A percentile compares a stretch with the other conserved stretches of the same genome.
Conservation (phyloP, 1,140 invertebrate species). For the Drosophila dunni region DNA sequence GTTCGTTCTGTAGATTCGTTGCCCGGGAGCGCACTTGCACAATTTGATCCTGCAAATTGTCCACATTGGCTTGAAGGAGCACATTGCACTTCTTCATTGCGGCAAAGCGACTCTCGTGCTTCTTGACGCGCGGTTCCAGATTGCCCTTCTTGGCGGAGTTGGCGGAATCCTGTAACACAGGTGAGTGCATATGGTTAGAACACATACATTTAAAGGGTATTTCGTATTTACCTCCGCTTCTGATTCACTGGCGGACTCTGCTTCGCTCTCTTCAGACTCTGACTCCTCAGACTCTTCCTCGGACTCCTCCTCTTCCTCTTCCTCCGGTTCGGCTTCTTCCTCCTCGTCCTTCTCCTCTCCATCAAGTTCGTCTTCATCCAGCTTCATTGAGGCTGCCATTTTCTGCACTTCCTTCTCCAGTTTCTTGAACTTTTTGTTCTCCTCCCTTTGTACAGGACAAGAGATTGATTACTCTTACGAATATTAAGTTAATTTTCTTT, state of each 20-base stretch:
- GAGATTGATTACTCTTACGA: too few relatives aligned
- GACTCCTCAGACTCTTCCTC: slow-evolving; percentile 89
- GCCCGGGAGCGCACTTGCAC: slow-evolving; percentile 92
- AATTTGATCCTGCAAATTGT: slow-evolving; percentile 93
- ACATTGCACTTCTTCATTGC: slow-evolving; percentile 94
- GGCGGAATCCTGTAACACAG: slow-evolving; percentile 86
- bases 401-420: slow-evolving; percentile 95
- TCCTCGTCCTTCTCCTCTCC: slow-evolving; percentile 88
- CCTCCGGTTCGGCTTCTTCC: slow-evolving; percentile 87
- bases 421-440: slow-evolving; percentile 90
- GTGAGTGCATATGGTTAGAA: slow-evolving; percentile 52
- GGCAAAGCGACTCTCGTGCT: slow-evolving; percentile 90
- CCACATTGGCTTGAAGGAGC: slow-evolving; percentile 93
- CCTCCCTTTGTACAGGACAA: slow-evolving; percentile 85
- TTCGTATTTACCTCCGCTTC: slow-evolving; percentile 86
- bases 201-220: not conserved
- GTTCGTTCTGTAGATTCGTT: slow-evolving; percentile 90
- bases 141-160: slow-evolving; percentile 88
- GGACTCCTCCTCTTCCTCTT: slow-evolving; percentile 87
- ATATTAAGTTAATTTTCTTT: too few relatives aligned
- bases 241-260: slow-evolving; percentile 88
- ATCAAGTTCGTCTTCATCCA: slow-evolving; percentile 90
- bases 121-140: slow-evolving; percentile 87
- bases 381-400: slow-evolving; percentile 93
- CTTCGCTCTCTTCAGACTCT: slow-evolving; percentile 86